Evolutionary conservation across 1,140 invertebrate genomes (phyloP).

Genomic region (Aphaenogaster ashmeadi): DNA sequence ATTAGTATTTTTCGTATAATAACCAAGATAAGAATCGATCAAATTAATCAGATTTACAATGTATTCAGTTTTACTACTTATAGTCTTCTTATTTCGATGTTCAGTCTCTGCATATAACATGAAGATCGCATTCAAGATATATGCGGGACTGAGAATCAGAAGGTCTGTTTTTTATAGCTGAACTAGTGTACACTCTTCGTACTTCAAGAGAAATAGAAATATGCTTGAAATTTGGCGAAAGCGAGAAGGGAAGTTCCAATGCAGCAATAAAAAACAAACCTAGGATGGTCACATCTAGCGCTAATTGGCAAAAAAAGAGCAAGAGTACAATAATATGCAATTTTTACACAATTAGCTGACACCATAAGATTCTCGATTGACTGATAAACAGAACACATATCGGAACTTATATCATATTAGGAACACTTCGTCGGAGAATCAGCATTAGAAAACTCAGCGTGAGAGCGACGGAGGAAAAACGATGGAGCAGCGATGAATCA

Average conservation of each 20-base stretch:
- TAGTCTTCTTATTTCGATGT: neutral
- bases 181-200: too few species aligned
- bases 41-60: neutral
- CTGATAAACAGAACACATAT: neutral
- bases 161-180: too few species aligned
- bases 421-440: neutral
- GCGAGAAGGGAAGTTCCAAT: too few species aligned
- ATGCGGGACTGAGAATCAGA: neutral
- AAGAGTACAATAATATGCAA: neutral
- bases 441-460: neutral
- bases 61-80: neutral
- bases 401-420: neutral
- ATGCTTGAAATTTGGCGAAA: too few species aligned
- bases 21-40: neutral
- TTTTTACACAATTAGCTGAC: neutral
- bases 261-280: too few species aligned
- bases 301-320: neutral
- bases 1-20: neutral
- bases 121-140: neutral
- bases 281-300: neutral
- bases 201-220: too few species aligned
- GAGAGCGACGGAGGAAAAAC: neutral
- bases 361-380: slow-evolving; percentile 3
- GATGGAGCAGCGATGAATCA: neutral
- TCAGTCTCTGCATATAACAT: neutral